Evolutionary conservation across 2,797 vertebrate species (phyloP).

Genomic region (Parotocinclus haroldoi): DNA sequence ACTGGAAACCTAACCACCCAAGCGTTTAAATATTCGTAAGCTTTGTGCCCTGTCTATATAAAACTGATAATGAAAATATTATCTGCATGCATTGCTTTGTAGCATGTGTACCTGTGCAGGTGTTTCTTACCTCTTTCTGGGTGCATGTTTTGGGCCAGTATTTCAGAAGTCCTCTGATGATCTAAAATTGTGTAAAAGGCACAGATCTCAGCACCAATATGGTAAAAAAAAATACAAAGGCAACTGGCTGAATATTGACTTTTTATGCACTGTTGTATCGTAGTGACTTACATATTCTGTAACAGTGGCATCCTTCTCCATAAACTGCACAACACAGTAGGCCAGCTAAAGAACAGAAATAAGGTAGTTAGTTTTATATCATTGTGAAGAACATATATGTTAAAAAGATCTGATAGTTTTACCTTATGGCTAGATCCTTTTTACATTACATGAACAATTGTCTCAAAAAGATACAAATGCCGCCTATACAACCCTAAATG

Average conservation of each 20-base stretch:
- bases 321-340: conserved; percentile 92
- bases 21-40: too few species aligned
- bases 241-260: background rate
- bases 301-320: conserved; percentile 90
- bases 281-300: conserved; percentile 84
- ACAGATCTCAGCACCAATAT: conserved; percentile 27
- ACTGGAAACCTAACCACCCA: too few species aligned
- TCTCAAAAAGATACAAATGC: too few species aligned
- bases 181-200: conserved; percentile 64
- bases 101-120: background rate
- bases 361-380: background rate
- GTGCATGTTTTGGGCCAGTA: conserved; percentile 95
- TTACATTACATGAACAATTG: too few species aligned
- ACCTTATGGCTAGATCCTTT: too few species aligned
- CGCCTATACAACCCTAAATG: too few species aligned
- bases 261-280: background rate
- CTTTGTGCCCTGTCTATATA: too few species aligned
- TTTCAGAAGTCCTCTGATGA: conserved; percentile 88
- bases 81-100: background rate
- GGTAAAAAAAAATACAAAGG: too few species aligned
- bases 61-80: too few species aligned
- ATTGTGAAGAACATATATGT: too few species aligned
- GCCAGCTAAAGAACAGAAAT: conserved; percentile 72
- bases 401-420: too few species aligned
- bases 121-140: conserved; percentile 85